A percentile compares a stretch with the other conserved stretches of the same genome.
Evolutionary conservation across 1,140 invertebrate species (phyloP).

Genomic region (Bicyclus anynana): DNA sequence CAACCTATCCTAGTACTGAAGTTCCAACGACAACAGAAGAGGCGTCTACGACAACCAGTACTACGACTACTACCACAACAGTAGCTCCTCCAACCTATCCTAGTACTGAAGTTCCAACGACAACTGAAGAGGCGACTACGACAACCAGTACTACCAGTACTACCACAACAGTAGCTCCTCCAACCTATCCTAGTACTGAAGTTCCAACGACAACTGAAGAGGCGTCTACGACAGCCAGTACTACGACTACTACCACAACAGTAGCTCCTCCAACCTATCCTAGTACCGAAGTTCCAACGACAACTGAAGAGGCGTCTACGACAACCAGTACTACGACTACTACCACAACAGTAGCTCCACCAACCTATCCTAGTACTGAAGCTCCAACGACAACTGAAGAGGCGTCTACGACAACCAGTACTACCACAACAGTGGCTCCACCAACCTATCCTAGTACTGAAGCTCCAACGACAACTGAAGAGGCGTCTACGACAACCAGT

Average conservation of each 20-base stretch:
- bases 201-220: neutral
- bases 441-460: too few species aligned
- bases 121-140: neutral
- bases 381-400: neutral
- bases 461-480: too few species aligned
- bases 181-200: neutral
- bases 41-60: constrained; percentile 12
- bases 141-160: neutral
- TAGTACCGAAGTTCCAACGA: neutral
- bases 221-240: neutral
- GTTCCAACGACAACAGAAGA: constrained; percentile 13
- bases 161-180: neutral
- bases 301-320: neutral
- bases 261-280: neutral
- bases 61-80: neutral
- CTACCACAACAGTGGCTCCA: too few species aligned
- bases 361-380: neutral
- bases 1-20: neutral
- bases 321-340: neutral
- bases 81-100: neutral
- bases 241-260: neutral
- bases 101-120: neutral
- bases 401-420: neutral
- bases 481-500: too few species aligned
- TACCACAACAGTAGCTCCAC: neutral